These are phyloP conservation scores for Lota lota DNA, from an alignment of 2,113 vertebrate species.

Conservation along the genomic window DNA sequence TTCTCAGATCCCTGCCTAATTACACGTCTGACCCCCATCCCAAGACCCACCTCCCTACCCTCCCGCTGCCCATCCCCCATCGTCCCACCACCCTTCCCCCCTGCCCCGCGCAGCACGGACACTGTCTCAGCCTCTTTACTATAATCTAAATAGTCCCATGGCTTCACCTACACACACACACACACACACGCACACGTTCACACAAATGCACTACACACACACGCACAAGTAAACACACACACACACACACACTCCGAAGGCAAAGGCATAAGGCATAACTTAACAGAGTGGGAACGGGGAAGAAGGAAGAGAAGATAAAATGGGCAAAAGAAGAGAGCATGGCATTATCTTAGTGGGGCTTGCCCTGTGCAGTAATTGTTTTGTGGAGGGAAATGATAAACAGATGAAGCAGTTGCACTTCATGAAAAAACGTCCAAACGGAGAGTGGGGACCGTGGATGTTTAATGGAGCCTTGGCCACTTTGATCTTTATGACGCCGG, in stretches of 20 bases:
- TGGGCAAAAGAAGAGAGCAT: too few species aligned
- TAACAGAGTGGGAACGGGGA: neutral
- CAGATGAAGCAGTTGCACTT: constrained; percentile 39
- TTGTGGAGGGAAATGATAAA: constrained; percentile 44
- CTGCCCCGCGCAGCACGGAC: constrained; percentile 19
- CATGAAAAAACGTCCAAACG: constrained; percentile 23
- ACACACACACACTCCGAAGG: neutral
- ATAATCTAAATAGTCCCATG: constrained; percentile 28
- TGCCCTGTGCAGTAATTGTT: constrained; percentile 22
- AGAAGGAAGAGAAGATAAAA: neutral
- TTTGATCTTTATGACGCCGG: constrained; percentile 37
- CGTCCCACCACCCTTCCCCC: neutral
- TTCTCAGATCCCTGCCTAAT: constrained; percentile 40
- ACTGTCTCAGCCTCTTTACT: constrained; percentile 5
- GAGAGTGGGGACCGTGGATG: neutral
- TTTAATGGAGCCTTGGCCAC: neutral
- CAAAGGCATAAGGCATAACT: constrained; percentile 5
- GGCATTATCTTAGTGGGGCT: constrained; percentile 20
- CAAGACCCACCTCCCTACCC: too few species aligned
- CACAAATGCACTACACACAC: too few species aligned
- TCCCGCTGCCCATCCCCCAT: neutral
- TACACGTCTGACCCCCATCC: constrained; percentile 22
- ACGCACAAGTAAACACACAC: neutral
- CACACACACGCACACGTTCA: neutral
- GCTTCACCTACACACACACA: constrained; percentile 8